Percentiles rank a stretch among this genome's conserved stretches.
Conservation (phyloP, 2,888 invertebrate genomes). For the Oscheius sp. region DNA sequence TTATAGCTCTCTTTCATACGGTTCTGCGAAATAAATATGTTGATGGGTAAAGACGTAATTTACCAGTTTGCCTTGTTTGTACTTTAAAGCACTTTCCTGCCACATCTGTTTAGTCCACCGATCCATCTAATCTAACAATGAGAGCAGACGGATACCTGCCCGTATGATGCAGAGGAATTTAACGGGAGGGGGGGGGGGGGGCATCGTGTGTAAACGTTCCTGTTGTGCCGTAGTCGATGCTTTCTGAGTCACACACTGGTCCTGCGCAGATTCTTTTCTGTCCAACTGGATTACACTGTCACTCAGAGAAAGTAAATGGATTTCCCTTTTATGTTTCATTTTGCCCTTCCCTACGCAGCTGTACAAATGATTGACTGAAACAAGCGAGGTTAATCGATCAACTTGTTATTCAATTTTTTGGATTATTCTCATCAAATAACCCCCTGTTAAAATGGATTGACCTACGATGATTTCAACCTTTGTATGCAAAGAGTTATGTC, state of each 20-base stretch:
- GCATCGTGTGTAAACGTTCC: conserved; percentile 13
- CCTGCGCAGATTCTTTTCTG: conserved; percentile 24
- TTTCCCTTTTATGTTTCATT: neutral
- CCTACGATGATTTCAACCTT: too few species aligned
- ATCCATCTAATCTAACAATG: neutral
- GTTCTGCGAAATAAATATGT: conserved; percentile 15
- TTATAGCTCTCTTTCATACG: neutral
- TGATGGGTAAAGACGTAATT: too few species aligned
- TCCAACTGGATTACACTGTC: conserved; percentile 16
- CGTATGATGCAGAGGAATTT: too few species aligned
- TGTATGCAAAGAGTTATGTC: too few species aligned
- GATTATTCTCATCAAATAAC: too few species aligned
- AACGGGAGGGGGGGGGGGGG: neutral
- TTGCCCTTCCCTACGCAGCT: neutral
- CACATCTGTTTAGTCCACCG: neutral
- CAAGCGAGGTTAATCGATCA: conserved; percentile 1
- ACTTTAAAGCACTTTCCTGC: neutral
- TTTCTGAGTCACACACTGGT: conserved; percentile 25
- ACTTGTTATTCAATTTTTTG: too few species aligned
- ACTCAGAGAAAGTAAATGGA: neutral
- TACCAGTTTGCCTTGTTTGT: neutral
- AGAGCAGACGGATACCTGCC: neutral
- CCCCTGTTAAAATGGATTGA: too few species aligned
- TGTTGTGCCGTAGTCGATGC: conserved; percentile 19
- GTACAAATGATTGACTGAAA: conserved; percentile 4